Percentiles rank a stretch among this genome's conserved stretches.
Conservation (phyloP, 2,797 vertebrate genomes). For the Periophthalmus magnuspinnatus region DNA sequence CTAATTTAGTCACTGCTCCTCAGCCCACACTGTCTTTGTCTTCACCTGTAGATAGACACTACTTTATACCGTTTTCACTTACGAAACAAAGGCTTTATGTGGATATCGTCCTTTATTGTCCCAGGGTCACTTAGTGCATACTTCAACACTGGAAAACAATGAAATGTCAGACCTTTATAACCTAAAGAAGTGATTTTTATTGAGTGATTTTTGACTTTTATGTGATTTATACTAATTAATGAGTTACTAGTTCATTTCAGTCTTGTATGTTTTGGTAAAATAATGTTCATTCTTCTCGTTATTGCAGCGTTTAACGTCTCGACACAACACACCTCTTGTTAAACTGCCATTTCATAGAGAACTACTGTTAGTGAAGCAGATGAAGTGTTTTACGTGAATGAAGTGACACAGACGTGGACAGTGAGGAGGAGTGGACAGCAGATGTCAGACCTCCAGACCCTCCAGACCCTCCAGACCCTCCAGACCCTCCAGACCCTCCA, state of each 20-base stretch:
- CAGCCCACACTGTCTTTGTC: conserved; percentile 33
- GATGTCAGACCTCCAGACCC: conserved; percentile 68
- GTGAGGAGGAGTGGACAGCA: conserved; percentile 65
- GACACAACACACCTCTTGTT: no score
- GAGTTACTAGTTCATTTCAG: no score
- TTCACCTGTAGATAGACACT: conserved; percentile 13
- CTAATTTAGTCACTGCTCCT: conserved; percentile 29
- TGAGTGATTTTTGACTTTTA: background rate
- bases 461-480: no score
- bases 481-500: no score
- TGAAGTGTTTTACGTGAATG: background rate
- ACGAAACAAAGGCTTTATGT: background rate
- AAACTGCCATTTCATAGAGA: background rate
- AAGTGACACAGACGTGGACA: background rate
- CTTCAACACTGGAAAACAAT: background rate
- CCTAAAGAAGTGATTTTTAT: background rate
- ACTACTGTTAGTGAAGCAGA: background rate
- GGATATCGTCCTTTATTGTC: background rate
- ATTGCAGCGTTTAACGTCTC: no score
- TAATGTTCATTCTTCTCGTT: no score
- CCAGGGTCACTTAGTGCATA: background rate
- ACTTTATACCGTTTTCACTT: background rate
- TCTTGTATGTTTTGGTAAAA: no score
- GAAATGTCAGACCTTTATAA: background rate
- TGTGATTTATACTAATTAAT: background rate